Evolutionary conservation across 2,797 vertebrate genomes (phyloP).

Genomic region (Macropodus opercularis): DNA sequence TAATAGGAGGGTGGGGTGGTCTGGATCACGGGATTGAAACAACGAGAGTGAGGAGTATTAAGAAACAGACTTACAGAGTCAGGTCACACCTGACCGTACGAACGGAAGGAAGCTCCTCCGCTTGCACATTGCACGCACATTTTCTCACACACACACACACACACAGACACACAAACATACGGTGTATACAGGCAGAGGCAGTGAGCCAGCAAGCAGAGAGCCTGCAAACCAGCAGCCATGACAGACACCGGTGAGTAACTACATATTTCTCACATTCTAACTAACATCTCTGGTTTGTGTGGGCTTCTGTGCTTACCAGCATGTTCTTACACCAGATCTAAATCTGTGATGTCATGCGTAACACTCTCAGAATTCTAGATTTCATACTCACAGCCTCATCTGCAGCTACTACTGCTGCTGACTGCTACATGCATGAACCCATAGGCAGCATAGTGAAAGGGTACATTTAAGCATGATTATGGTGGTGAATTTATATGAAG

Average conservation of each 20-base stretch:
- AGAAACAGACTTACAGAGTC: conserved; percentile 26
- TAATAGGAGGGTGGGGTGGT: conserved; percentile 1
- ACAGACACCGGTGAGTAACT: conserved; percentile 79
- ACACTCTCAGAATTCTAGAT: neutral
- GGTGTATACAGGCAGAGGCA: conserved; percentile 32
- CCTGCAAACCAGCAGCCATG: conserved; percentile 72
- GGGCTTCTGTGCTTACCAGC: too few relatives aligned
- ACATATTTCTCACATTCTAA: conserved; percentile 24
- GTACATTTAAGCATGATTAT: neutral
- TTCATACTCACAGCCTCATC: neutral
- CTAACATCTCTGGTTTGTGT: conserved; percentile 4
- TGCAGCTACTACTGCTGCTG: neutral
- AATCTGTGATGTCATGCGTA: neutral
- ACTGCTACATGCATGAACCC: neutral
- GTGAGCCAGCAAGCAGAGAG: conserved; percentile 45
- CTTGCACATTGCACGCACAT: conserved; percentile 33
- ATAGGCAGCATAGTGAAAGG: neutral
- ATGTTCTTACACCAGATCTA: conserved; percentile 5
- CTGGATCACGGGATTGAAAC: conserved; percentile 34
- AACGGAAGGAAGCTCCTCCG: conserved; percentile 50
- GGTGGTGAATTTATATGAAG: neutral
- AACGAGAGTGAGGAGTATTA: conserved; percentile 31
- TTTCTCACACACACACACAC: conserved; percentile 1
- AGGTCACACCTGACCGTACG: conserved; percentile 60
- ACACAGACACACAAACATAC: neutral